Evolutionary conservation across 1,140 invertebrate species (phyloP), one percentile per base, ranked within the genome.

Genomic region (Drosophila pectinifera): DNA sequence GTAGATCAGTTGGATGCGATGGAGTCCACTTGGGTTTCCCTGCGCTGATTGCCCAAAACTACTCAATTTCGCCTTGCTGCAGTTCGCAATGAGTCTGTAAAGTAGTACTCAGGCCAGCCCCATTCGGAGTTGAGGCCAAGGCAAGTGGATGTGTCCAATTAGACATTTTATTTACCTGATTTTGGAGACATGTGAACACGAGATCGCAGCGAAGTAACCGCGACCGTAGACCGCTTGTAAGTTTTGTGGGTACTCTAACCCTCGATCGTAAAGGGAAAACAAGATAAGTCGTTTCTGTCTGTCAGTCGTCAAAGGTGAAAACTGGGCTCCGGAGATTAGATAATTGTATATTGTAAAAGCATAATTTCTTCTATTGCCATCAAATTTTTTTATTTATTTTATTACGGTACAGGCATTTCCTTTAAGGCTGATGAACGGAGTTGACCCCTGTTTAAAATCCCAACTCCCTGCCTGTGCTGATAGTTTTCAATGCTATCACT

Each of bases 141-240:
- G 62, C 55, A 46, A 45, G 31, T 59, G 31, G 55, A 38, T 65
- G 43, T 59, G 54, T 41, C 14, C 55, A 65, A 61, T 61, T 59
- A 65, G 41, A 59, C 31, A 65, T 20, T 59, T 28, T 58, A 43
- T 45, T 59, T 45, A 59, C 22, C 62, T 38, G 28, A 59, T 45
- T 63, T 58, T 5, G 53, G 39, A 64, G 61, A 58, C 53, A 42
- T 63, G 38, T 36, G 57, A 43, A 14, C 22, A 34, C 39, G 6
- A 56, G 24, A 18, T 45, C 7, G 18, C 24, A 45, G 10, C 38
- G 3, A 20, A 45, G 7, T 20, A 39, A 39, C 20, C 5, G 45
- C 14, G 22, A 22, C 14, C 36, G 14, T 14, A 24, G 46, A 28
- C 10, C 10, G 24, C 16, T 31, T 51, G 48, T 51, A 16, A 20